phyloP scores from a whole-genome alignment of 2,888 invertebrate genomes.

The Scaptomyza cyrtandrae region DNA sequence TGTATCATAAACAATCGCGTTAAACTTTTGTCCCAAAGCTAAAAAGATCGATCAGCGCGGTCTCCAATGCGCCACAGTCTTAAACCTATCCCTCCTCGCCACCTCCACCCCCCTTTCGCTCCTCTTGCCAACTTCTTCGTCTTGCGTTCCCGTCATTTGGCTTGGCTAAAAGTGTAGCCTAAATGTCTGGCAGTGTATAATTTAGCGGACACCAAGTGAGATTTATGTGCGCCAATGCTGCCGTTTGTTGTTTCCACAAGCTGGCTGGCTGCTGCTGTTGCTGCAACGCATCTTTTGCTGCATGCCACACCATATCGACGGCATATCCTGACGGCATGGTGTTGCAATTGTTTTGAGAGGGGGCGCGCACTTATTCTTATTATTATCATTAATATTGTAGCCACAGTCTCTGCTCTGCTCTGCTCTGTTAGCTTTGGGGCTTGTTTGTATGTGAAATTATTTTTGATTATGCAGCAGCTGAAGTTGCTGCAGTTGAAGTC shows the following conservation, averaged over 20 bases:
- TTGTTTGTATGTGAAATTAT: constrained; percentile 80
- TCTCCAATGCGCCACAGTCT: constrained; percentile 33
- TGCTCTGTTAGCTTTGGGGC: constrained; percentile 65
- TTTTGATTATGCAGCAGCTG: constrained; percentile 74
- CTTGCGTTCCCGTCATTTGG: constrained; percentile 23
- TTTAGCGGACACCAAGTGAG: constrained; percentile 85
- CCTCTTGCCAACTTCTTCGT: neutral
- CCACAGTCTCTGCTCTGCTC: constrained; percentile 37
- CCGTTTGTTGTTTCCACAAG: constrained; percentile 47
- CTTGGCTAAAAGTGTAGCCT: constrained; percentile 82
- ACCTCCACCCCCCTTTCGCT: constrained; percentile 12
- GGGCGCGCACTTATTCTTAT: constrained; percentile 79
- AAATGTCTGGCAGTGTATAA: constrained; percentile 84
- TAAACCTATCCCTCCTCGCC: constrained; percentile 15
- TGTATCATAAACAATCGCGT: constrained; percentile 85
- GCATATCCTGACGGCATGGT: constrained; percentile 51
- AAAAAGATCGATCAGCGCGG: constrained; percentile 82
- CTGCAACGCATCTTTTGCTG: constrained; percentile 38
- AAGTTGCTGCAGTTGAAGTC: constrained; percentile 14
- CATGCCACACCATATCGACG: constrained; percentile 27
- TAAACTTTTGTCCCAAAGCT: constrained; percentile 83
- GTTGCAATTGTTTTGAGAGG: constrained; percentile 70
- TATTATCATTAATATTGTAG: constrained; percentile 76
- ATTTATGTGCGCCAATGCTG: constrained; percentile 83
- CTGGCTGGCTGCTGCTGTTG: constrained; percentile 5